phyloP scores from a whole-genome alignment of 2,113 vertebrate species.

The Bagarius yarrelli region DNA sequence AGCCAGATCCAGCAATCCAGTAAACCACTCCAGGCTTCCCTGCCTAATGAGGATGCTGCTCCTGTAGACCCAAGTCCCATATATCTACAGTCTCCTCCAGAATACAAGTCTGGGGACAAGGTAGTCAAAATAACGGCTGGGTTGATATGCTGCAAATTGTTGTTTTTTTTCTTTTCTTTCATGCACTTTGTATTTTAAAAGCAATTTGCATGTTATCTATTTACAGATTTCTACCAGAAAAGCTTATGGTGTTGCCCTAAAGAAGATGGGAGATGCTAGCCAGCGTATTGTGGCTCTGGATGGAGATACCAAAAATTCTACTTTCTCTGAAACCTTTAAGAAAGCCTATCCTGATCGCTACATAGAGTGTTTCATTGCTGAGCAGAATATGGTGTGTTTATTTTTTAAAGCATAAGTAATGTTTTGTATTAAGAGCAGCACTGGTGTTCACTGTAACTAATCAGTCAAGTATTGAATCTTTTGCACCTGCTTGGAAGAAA shows the following conservation, averaged over 20 bases:
- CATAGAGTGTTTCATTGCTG: conserved; percentile 83
- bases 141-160: neutral
- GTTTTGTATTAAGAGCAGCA: neutral
- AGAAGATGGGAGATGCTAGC: conserved; percentile 74
- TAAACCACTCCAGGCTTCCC: conserved; percentile 63
- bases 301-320: conserved; percentile 84
- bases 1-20: conserved; percentile 74
- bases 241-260: conserved; percentile 80
- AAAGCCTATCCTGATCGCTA: conserved; percentile 79
- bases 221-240: conserved; percentile 76
- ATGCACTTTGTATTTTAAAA: neutral
- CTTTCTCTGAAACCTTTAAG: conserved; percentile 79
- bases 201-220: neutral
- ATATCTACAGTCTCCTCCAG: conserved; percentile 66
- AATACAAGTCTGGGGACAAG: conserved; percentile 77
- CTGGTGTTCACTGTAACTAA: neutral
- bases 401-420: neutral
- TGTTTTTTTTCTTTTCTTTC: neutral
- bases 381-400: conserved; percentile 81
- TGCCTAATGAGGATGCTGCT: conserved; percentile 71
- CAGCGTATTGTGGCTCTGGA: conserved; percentile 78
- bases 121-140: conserved; percentile 55
- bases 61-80: conserved; percentile 62
- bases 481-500: neutral
- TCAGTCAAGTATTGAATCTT: neutral